phyloP scores from a whole-genome alignment of 2,113 vertebrate genomes.

The Callocephalon fimbriatum region DNA sequence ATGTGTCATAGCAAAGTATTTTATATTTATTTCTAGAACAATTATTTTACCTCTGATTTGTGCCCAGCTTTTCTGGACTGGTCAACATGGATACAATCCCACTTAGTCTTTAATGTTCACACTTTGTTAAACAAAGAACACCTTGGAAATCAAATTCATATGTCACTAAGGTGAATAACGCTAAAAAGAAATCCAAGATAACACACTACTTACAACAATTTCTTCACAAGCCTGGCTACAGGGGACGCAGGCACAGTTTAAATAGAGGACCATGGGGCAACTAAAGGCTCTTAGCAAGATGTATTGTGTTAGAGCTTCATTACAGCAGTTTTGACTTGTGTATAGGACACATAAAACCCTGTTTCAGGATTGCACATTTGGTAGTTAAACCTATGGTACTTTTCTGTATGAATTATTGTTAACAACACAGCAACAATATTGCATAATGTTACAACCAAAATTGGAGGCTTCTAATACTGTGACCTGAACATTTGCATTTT shows the following conservation, averaged over 20 bases:
- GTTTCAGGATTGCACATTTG: not conserved
- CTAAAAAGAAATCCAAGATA: not conserved
- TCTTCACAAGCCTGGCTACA: not conserved
- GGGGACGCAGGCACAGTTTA: not conserved
- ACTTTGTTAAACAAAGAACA: not conserved
- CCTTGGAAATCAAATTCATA: not conserved
- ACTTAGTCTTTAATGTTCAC: not conserved
- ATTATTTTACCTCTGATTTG: not conserved
- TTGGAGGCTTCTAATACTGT: not conserved
- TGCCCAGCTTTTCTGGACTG: not conserved
- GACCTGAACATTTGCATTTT: slow-evolving; percentile 19
- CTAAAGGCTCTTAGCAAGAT: not conserved
- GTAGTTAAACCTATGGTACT: not conserved
- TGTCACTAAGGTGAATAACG: not conserved
- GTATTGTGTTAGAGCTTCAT: not conserved
- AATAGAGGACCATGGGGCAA: not conserved
- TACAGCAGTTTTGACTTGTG: not conserved
- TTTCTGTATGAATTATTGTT: not conserved
- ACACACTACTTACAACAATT: not conserved
- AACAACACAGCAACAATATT: not conserved
- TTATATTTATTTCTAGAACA: not conserved
- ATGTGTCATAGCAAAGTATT: rapidly evolving
- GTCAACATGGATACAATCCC: not conserved
- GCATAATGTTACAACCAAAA: not conserved
- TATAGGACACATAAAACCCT: not conserved